A percentile compares a stretch with the other conserved stretches of the same genome.
These are phyloP conservation scores for Oedothorax gibbosus DNA, from an alignment of 1,140 invertebrate species.

Conservation along the genomic window DNA sequence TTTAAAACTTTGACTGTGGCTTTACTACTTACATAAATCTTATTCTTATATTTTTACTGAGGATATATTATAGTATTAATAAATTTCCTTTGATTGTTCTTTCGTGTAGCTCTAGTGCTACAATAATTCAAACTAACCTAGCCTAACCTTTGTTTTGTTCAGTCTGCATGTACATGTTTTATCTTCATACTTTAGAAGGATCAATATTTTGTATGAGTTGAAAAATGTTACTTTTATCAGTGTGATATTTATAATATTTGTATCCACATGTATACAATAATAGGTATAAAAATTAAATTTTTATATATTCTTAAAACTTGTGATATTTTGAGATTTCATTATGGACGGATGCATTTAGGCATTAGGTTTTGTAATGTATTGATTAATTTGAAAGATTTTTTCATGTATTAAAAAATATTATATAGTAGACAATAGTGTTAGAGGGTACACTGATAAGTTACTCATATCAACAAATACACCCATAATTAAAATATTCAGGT, in stretches of 20 bases:
- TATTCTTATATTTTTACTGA: no score
- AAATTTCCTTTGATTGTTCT: no score
- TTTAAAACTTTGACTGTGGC: no score
- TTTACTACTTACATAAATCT: no score
- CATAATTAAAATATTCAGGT: no score
- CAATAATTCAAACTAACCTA: no score
- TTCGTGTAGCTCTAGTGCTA: no score
- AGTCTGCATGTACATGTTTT: not conserved
- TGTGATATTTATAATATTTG: conserved; percentile 7
- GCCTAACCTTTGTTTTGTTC: no score
- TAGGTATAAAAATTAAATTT: conserved; percentile 11
- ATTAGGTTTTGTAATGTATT: conserved; percentile 10
- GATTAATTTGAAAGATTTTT: not conserved
- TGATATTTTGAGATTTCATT: conserved; percentile 34
- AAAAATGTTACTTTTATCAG: not conserved
- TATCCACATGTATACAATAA: not conserved
- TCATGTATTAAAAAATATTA: not conserved
- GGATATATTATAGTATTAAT: no score
- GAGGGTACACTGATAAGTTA: not conserved
- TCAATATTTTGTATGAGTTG: not conserved
- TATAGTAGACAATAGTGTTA: no score
- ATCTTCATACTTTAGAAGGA: not conserved
- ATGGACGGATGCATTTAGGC: conserved; percentile 24
- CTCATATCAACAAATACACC: not conserved
- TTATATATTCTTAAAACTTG: conserved; percentile 16